Evolutionary conservation across 1,140 invertebrate genomes (phyloP), one percentile per base, ranked within the genome.

Genomic region (Panagrolaimus sp.): DNA sequence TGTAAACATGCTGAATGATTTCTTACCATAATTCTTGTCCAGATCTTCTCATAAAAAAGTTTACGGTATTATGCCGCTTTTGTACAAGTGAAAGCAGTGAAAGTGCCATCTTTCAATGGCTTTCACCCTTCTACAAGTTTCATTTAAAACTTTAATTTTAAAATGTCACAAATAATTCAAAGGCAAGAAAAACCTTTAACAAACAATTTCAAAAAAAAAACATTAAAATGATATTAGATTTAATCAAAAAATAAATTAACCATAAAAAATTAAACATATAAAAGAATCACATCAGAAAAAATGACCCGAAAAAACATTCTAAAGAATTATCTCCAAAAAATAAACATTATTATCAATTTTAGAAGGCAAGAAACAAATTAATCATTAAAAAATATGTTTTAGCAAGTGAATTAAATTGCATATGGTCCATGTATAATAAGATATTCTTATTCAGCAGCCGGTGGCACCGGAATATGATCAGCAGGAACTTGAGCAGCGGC

Each of bases 1-100:
- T n/a, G n/a, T n/a, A n/a, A n/a, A n/a, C n/a, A n/a, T n/a, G n/a
- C n/a, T n/a, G n/a, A n/a, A n/a, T n/a, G n/a, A n/a, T n/a, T n/a
- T n/a, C n/a, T n/a, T n/a, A n/a, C 95, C 96, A 98, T 76, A 98
- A 84, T 62, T 89, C 85, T 21, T 90, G 88, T 21, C 90, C 91
- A 68, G 90, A 86, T 62, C 77, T 62, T 32, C 76, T 71, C 76
- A 69, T 45, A 48, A 83, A 79, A 72, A 82, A 82, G 69, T 82
- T 83, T 12, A 82, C 80, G 32, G 81, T 83, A 38, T 81, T 82
- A 46, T 48, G 43, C 58, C 73, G 73, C 24, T 65, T 43, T 14
- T 10, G 17, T 26, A 58, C 14, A 14, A 28, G 26, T n/a, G 55
- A 26, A 0, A 76, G 38, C 28, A 43, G 43, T n/a, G 12, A 26